phyloP scores from a whole-genome alignment of 1,140 invertebrate genomes.

The Rhagoletis zephyria region DNA sequence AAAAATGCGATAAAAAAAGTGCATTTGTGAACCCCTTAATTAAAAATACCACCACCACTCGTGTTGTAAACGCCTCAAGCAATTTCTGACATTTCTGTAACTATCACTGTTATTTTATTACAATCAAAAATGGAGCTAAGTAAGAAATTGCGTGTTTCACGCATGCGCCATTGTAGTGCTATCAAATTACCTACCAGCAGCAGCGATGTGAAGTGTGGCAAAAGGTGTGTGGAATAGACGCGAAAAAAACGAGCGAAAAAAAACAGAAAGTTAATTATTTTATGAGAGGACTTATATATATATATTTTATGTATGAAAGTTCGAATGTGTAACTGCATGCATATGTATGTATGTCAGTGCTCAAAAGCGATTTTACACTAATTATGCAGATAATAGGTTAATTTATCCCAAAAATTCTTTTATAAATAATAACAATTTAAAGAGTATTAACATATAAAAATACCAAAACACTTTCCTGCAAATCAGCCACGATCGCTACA shows the following conservation, averaged over 20 bases:
- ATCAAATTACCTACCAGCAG: too few relatives aligned
- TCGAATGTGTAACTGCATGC: neutral
- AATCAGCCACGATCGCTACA: neutral
- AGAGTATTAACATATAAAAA: neutral
- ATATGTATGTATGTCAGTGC: neutral
- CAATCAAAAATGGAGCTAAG: neutral
- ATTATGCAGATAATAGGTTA: slow-evolving; percentile 40
- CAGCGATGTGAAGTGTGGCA: too few relatives aligned
- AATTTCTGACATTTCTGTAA: slow-evolving; percentile 44
- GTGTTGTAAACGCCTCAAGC: neutral
- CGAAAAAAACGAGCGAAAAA: too few relatives aligned
- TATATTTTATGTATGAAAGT: too few relatives aligned
- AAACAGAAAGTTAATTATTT: too few relatives aligned
- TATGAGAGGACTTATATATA: too few relatives aligned
- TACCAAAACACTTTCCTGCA: neutral
- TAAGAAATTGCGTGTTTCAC: slow-evolving; percentile 13
- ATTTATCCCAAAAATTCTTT: neutral
- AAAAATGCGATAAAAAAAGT: neutral
- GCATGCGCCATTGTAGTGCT: neutral
- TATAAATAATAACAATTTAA: neutral
- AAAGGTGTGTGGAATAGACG: too few relatives aligned
- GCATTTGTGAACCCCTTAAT: neutral
- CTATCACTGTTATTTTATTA: neutral
- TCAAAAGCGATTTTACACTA: neutral
- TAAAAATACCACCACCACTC: neutral